Evolutionary conservation across 1,140 invertebrate genomes (phyloP), one percentile per base, ranked within the genome.

Genomic region (Aphelenchoides besseyi): DNA sequence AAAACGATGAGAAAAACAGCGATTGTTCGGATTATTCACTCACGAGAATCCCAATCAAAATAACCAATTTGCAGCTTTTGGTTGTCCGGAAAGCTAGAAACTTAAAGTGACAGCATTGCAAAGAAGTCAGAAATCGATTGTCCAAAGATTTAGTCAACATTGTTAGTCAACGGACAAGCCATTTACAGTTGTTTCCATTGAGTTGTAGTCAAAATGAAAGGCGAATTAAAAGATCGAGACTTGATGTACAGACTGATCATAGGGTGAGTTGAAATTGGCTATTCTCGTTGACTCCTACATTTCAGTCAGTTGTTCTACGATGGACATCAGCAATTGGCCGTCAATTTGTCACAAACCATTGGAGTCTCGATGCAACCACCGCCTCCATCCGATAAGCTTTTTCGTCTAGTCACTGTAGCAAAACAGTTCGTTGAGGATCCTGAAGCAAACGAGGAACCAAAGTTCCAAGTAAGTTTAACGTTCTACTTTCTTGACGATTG

Each of bases 371-470:
- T 92, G 0, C 92, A 95, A 77, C 92, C 92, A 66, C 97, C 94
- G 85, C 92, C 95, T 9, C 95, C 95, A 0, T 96, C 94, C 41
- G 94, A 98, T 85, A 89, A 92, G 80, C 85, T 98, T 0, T 86
- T 94, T 9, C 91, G 94, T 82, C 83, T 97, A 0, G 90, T 94
- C 83, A 88, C 91, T 64, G 88, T 92, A n/a, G 94, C 93, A 0
- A 86, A 95, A 9, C 90, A 93, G 82, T 89, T 92, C 77, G 92
- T 95, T 84, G 91, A 92, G 62, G 81, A 83, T 36, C 72, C 78
- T 0, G 82, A 84, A 36, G 41, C 64, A 29, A 70, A 73, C 29
- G 81, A 83, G 32, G 76, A 82, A 48, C 55, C 28, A 1, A 66
- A 66, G 36, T 2, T 66, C 63, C 16, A 66, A 1, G 63, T 66